A percentile compares a stretch with the other conserved stretches of the same genome.
phyloP scores from a whole-genome alignment of 2,113 vertebrate species.

The Saccopteryx leptura region DNA sequence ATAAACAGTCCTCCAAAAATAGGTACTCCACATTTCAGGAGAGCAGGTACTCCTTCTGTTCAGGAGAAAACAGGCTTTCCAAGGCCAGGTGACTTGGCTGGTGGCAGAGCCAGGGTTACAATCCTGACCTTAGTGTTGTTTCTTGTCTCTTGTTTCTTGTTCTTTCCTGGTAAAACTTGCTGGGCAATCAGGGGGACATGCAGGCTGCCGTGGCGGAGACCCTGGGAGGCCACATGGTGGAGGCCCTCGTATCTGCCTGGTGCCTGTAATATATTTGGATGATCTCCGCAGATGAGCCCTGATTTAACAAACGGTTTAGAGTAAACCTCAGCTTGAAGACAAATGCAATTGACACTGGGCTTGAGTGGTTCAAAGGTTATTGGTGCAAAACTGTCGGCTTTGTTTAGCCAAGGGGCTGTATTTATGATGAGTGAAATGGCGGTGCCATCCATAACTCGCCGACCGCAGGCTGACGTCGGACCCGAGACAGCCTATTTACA shows the following conservation, averaged over 20 bases:
- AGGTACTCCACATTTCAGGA: neutral
- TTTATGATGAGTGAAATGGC: conserved; percentile 72
- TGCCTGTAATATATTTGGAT: conserved; percentile 83
- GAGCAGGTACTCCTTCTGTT: fast-evolving
- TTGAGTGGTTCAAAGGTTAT: conserved; percentile 85
- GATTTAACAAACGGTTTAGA: conserved; percentile 80
- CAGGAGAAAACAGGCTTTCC: neutral
- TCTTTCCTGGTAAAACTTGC: neutral
- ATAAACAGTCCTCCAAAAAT: neutral
- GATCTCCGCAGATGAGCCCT: conserved; percentile 78
- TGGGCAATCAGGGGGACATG: neutral
- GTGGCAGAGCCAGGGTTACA: fast-evolving
- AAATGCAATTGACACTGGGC: conserved; percentile 85
- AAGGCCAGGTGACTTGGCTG: fast-evolving
- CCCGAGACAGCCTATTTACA: conserved; percentile 78
- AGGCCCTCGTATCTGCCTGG: conserved; percentile 58
- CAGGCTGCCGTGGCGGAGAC: neutral
- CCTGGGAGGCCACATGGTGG: conserved; percentile 2
- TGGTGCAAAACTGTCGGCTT: conserved; percentile 85
- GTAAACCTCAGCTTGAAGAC: conserved; percentile 83
- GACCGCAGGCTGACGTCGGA: conserved; percentile 1
- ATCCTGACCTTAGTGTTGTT: fast-evolving
- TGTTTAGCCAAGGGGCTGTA: conserved; percentile 83
- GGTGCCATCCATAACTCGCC: conserved; percentile 69
- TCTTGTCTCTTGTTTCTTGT: neutral